These are phyloP conservation scores for Maniola jurtina DNA, from an alignment of 1,140 invertebrate species.

Conservation along the genomic window DNA sequence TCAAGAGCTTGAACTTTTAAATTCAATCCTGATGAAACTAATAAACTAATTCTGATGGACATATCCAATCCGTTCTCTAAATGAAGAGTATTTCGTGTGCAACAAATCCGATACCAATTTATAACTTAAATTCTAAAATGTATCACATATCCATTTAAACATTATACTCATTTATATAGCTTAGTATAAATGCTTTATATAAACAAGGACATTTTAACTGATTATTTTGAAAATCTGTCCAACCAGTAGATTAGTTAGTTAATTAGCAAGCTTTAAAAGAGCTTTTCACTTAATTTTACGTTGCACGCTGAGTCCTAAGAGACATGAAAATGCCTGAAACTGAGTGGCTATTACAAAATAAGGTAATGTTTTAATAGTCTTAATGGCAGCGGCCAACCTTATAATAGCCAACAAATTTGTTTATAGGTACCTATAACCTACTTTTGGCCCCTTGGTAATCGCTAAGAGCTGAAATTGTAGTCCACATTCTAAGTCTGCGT, in stretches of 20 bases:
- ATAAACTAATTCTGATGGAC: no score
- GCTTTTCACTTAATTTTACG: not conserved
- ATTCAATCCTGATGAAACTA: no score
- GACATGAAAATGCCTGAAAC: not conserved
- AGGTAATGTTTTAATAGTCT: not conserved
- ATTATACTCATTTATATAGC: not conserved
- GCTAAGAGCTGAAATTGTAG: not conserved
- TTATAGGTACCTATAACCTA: no score
- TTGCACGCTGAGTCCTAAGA: not conserved
- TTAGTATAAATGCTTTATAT: not conserved
- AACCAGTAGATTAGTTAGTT: not conserved
- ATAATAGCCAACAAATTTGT: slow-evolving; percentile 1
- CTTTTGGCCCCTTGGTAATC: not conserved
- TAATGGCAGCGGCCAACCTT: not conserved
- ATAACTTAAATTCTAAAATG: not conserved
- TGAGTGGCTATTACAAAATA: not conserved
- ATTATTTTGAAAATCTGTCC: not conserved
- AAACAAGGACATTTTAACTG: not conserved
- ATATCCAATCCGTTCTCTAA: no score
- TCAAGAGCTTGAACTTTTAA: no score
- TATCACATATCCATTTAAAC: not conserved
- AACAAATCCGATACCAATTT: not conserved
- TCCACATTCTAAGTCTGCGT: no score
- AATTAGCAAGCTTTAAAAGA: not conserved
- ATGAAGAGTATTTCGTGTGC: not conserved